These are phyloP conservation scores for Nyctibius grandis DNA, from an alignment of 2,797 vertebrate genomes.

Conservation along the genomic window DNA sequence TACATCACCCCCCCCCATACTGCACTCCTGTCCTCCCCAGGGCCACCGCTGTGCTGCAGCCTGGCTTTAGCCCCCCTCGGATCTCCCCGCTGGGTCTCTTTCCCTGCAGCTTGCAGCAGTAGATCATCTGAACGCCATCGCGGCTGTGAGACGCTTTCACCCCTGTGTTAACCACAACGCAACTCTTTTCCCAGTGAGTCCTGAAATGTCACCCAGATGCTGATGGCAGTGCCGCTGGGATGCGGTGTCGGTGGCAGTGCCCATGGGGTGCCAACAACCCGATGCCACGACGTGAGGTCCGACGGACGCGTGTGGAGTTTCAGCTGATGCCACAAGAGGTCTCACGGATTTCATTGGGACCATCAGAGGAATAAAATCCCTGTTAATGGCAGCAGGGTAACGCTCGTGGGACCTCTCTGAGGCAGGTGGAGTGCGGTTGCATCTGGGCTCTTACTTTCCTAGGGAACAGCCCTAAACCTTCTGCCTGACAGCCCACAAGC, in stretches of 20 bases:
- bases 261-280: neutral
- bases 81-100: neutral
- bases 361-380: neutral
- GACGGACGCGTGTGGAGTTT: neutral
- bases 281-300: rapidly evolving
- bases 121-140: neutral
- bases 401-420: rapidly evolving
- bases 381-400: rapidly evolving
- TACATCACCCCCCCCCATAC: rapidly evolving
- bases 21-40: neutral
- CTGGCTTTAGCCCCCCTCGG: neutral
- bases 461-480: neutral
- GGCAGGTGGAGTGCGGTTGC: neutral
- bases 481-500: neutral
- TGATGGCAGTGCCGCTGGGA: too few species aligned
- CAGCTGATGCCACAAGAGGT: constrained; percentile 21
- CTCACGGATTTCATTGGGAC: neutral
- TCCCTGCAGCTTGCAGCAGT: neutral
- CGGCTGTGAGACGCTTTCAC: neutral
- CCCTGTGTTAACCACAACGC: rapidly evolving
- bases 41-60: rapidly evolving
- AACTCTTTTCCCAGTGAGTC: neutral
- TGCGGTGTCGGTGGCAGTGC: too few species aligned
- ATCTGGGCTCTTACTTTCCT: neutral
- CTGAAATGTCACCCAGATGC: rapidly evolving